Base-by-base conservation (phyloP, 2,113 vertebrate species). In the Seriola aureovittata region DNA sequence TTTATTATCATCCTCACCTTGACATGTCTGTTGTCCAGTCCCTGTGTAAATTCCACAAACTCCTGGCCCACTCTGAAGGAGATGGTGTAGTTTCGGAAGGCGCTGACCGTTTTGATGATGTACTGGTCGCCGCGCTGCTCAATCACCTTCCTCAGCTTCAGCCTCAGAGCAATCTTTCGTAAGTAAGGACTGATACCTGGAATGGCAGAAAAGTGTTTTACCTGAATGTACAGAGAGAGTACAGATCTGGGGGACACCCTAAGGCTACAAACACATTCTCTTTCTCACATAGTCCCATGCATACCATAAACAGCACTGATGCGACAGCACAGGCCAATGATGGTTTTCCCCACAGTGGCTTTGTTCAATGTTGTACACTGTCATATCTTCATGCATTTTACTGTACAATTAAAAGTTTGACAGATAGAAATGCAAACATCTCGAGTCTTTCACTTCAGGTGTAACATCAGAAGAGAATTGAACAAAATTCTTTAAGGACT, bases 11-110 rank as follows among this genome's bases (percentile, higher is more conserved):
- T 36, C 10, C 34, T 82, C 91, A 98, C 97, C 96, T 95, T 97
- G 87, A 96, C 95, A 78, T 95, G 96, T 69, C 96, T 95, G 77
- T 96, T 95, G 88, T 99, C 97, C 87, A 98, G 75, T 7, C 97
- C 96, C 85, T 96, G 91, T n/a, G 95, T 97, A 40, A 96, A 96
- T 92, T 98, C 97, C 3, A 96, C 91, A 90, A 98, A 97, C 81
- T 96, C 96, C 70, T 97, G 87, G 52, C 94, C 95, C 17, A 96
- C 68, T 82, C 75, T 96, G 87, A 97, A 99, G 60, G 95, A 87
- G n/a, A 97, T 12, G 0, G 57, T 67, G 44, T 98, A 97, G 86
- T 95, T 97, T 74, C 93, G 90, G 57, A 99, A 93, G 25, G 90
- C 90, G 91, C 96, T 97, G n/a, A 84, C 40, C 0, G 96, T 98